phyloP scores from a whole-genome alignment of 2,113 vertebrate species.

The Coptodon bakossiorum region DNA sequence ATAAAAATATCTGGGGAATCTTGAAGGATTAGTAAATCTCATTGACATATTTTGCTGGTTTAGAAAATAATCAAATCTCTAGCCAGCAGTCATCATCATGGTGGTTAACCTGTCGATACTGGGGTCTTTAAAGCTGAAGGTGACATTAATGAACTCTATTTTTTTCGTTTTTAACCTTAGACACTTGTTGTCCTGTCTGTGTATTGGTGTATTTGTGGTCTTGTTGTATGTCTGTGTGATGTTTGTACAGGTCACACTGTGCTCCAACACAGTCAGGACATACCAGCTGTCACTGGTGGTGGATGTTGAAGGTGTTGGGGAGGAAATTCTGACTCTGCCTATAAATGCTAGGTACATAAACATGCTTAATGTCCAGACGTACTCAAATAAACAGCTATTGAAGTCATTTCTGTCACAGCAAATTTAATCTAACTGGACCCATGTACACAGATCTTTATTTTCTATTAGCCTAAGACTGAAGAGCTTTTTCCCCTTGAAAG shows the following conservation, averaged over 20 bases:
- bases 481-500: rapidly evolving
- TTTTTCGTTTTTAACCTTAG: neutral
- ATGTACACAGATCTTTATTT: neutral
- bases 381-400: neutral
- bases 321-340: constrained; percentile 73
- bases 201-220: neutral
- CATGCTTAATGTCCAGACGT: neutral
- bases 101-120: neutral
- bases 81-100: neutral
- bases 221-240: neutral
- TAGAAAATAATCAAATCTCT: neutral
- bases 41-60: neutral
- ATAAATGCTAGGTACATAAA: constrained; percentile 80
- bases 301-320: constrained; percentile 78
- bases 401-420: neutral
- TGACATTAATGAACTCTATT: neutral
- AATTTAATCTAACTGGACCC: neutral
- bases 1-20: neutral
- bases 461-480: neutral
- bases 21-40: neutral
- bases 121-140: neutral
- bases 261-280: constrained; percentile 77
- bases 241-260: constrained; percentile 82
- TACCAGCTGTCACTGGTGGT: constrained; percentile 79
- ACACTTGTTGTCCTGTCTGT: neutral